Evolutionary conservation across 1,140 invertebrate genomes (phyloP).

Genomic region (Mya arenaria): DNA sequence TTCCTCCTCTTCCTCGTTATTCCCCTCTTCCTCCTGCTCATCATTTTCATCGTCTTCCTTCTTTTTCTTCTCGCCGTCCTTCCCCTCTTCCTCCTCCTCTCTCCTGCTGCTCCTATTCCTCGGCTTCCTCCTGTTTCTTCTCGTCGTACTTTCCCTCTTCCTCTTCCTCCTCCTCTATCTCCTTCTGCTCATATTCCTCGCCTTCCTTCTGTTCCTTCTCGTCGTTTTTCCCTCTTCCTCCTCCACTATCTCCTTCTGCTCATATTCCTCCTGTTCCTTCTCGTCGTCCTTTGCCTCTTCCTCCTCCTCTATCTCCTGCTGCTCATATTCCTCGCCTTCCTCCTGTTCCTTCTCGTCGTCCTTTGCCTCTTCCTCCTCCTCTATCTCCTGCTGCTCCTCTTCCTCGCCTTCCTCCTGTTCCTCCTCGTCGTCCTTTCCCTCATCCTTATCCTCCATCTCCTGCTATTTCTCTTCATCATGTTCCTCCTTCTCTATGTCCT

Average conservation of each 20-base stretch:
- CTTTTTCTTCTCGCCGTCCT: too few species aligned
- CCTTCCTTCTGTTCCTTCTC: not conserved
- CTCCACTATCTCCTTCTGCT: constrained; percentile 29
- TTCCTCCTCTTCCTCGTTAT: too few species aligned
- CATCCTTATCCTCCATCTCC: constrained; percentile 33
- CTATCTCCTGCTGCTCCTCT: not conserved
- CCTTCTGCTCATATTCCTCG: constrained; percentile 1
- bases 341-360: not conserved
- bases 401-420: not conserved
- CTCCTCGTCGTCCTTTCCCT: not conserved
- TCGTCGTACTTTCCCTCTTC: constrained; percentile 25
- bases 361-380: constrained; percentile 25
- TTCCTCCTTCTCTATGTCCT: not conserved
- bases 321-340: not conserved
- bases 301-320: too few species aligned
- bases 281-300: too few species aligned
- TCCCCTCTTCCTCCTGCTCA: too few species aligned
- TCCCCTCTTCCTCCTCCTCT: too few species aligned
- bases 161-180: not conserved
- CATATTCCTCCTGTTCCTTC: constrained; percentile 4
- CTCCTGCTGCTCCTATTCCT: too few species aligned
- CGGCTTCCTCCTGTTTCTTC: not conserved
- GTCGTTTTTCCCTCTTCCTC: constrained; percentile 33
- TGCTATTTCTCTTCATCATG: constrained; percentile 17
- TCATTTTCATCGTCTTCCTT: too few species aligned